These are phyloP conservation scores for Drosophila neotestacea DNA, from an alignment of 2,888 invertebrate genomes.

Conservation along the genomic window DNA sequence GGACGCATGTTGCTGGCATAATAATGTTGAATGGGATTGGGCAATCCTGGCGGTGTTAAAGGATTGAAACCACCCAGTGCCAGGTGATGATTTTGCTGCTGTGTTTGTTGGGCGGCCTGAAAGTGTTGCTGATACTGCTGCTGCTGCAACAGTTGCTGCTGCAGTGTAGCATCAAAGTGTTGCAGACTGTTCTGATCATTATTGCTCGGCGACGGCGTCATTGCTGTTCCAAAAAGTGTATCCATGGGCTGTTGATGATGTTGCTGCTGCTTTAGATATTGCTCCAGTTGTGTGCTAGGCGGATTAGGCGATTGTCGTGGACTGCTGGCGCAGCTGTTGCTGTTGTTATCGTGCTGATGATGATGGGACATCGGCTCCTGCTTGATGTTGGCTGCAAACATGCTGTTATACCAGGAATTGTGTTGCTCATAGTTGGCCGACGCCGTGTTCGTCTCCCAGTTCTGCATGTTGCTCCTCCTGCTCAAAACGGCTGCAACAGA, in stretches of 20 bases:
- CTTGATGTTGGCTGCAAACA: constrained; percentile 84
- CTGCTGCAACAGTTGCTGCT: constrained; percentile 77
- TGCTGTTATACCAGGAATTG: constrained; percentile 83
- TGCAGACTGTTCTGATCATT: constrained; percentile 76
- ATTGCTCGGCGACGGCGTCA: constrained; percentile 83
- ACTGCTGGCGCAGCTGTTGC: constrained; percentile 67
- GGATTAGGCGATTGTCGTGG: constrained; percentile 58
- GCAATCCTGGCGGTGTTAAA: constrained; percentile 88
- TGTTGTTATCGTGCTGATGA: constrained; percentile 52
- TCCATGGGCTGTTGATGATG: constrained; percentile 81
- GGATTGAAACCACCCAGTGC: constrained; percentile 87
- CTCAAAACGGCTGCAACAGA: constrained; percentile 51
- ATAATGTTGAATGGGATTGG: constrained; percentile 81
- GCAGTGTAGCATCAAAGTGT: constrained; percentile 70
- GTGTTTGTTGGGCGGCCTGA: constrained; percentile 73
- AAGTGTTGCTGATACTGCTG: constrained; percentile 74
- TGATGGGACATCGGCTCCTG: constrained; percentile 77
- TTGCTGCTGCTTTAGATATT: constrained; percentile 81
- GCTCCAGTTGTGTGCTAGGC: constrained; percentile 77
- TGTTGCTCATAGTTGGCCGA: constrained; percentile 83
- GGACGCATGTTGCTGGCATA: constrained; percentile 68
- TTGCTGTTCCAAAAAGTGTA: constrained; percentile 66
- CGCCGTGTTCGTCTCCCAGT: constrained; percentile 83
- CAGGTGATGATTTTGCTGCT: constrained; percentile 83
- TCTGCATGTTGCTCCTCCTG: constrained; percentile 79